A percentile compares a stretch with the other conserved stretches of the same genome.
Conservation (phyloP, 2,113 vertebrate genomes). For the Bambusicola thoracicus region DNA sequence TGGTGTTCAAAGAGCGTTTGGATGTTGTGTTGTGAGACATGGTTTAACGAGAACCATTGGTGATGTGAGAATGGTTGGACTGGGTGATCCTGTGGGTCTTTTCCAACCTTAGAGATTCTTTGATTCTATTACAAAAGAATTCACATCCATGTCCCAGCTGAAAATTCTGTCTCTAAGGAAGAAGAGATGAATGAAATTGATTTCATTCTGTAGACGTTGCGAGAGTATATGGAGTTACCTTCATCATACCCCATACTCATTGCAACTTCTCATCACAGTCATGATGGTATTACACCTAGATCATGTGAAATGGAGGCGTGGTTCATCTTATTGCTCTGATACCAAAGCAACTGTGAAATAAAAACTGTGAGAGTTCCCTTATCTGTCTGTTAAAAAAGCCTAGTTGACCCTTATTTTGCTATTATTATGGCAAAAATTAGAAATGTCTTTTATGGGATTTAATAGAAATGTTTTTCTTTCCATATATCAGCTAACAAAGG, state of each 20-base stretch:
- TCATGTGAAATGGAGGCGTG: neutral
- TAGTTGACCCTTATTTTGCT: neutral
- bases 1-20: no score
- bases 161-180: constrained; percentile 22
- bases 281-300: neutral
- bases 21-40: no score
- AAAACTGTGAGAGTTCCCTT: neutral
- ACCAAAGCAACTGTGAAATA: neutral
- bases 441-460: neutral
- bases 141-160: neutral
- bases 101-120: no score
- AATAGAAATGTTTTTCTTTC: neutral
- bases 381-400: neutral
- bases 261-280: neutral
- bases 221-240: neutral
- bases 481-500: neutral
- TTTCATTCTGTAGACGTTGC: neutral
- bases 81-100: no score
- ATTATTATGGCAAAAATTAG: neutral
- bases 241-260: neutral
- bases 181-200: neutral
- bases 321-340: neutral
- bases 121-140: neutral
- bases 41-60: no score
- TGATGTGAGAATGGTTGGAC: no score